Conservation (phyloP, 2,797 vertebrate genomes). For the Enteromius paludinosus region DNA sequence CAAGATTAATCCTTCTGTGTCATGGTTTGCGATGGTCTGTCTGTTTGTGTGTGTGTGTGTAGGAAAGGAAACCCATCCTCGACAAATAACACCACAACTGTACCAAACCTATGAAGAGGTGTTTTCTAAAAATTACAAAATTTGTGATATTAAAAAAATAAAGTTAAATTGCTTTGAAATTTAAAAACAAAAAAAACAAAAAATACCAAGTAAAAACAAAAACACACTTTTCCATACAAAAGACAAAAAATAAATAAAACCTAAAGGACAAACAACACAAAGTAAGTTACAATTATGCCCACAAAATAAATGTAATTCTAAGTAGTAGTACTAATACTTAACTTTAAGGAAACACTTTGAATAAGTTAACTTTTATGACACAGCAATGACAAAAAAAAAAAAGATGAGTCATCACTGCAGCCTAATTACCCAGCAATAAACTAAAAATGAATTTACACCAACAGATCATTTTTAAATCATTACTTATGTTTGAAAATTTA, state of each 20-base stretch:
- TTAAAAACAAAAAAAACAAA: no score
- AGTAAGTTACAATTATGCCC: not conserved
- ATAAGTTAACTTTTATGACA: not conserved
- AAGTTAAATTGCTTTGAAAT: not conserved
- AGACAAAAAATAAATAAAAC: not conserved
- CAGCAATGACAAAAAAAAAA: not conserved
- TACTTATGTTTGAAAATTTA: not conserved
- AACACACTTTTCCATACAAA: not conserved
- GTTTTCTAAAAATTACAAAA: not conserved
- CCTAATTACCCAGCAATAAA: not conserved
- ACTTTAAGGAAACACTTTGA: constrained; percentile 24
- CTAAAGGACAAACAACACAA: not conserved
- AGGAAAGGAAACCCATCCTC: not conserved
- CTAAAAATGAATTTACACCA: not conserved
- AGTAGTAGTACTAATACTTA: not conserved
- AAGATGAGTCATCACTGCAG: not conserved
- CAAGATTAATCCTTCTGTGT: constrained; percentile 9
- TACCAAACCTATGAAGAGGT: not conserved
- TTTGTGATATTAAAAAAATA: not conserved
- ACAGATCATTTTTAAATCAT: not conserved
- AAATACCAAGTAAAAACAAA: not conserved
- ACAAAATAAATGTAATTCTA: not conserved
- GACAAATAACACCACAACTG: not conserved
- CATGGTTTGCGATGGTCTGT: constrained; percentile 4
- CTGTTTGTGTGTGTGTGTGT: constrained; percentile 9